phyloP scores from a whole-genome alignment of 2,888 invertebrate genomes.

The Scaptomyza tumidula region DNA sequence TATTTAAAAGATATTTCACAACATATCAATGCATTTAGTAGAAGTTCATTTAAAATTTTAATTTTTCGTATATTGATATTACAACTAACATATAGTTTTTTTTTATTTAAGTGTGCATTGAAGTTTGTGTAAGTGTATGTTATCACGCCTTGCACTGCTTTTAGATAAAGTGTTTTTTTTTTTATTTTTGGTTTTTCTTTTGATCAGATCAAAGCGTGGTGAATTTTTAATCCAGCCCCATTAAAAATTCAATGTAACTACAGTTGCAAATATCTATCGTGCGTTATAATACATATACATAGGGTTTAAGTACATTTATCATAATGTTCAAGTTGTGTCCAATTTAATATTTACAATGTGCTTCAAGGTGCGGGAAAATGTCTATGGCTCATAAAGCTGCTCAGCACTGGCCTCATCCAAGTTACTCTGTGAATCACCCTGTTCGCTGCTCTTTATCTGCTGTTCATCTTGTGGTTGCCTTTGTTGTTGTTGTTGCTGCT shows the following conservation, averaged over 20 bases:
- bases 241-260: conserved; percentile 81
- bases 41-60: conserved; percentile 47
- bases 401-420: conserved; percentile 58
- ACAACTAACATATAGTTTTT: conserved; percentile 38
- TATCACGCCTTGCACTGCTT: conserved; percentile 2
- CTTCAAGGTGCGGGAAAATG: not conserved
- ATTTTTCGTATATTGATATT: conserved; percentile 38
- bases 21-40: conserved; percentile 56
- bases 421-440: conserved; percentile 37
- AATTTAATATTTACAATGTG: conserved; percentile 62
- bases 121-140: conserved; percentile 19
- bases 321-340: conserved; percentile 31
- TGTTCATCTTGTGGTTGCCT: conserved; percentile 22
- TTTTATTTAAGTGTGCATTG: conserved; percentile 21
- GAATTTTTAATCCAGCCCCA: conserved; percentile 84
- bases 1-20: conserved; percentile 59
- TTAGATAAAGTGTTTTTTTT: conserved; percentile 8
- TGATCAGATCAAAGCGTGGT: conserved; percentile 70
- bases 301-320: conserved; percentile 33
- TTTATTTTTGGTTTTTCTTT: conserved; percentile 14
- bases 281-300: conserved; percentile 14
- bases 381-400: conserved; percentile 62
- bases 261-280: conserved; percentile 30
- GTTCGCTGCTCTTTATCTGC: conserved; percentile 44
- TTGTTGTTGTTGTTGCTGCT: conserved; percentile 18